Evolutionary conservation across 2,888 invertebrate genomes (phyloP), one percentile per base, ranked within the genome.

Genomic region (Cerastoderma edule): DNA sequence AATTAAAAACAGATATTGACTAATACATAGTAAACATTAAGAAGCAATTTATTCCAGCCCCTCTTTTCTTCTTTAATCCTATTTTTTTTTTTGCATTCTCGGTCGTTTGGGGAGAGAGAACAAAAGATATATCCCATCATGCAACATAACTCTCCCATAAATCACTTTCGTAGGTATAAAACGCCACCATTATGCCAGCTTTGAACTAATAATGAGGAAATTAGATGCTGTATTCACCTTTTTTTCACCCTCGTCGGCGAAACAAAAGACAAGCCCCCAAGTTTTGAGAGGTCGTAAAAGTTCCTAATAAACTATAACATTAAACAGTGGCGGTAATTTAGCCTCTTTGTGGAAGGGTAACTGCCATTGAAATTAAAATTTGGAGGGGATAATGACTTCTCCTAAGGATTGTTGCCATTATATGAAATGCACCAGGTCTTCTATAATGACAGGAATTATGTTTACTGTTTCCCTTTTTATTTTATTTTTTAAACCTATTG

Each of bases 231-330:
- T 35, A 60, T 60, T 60, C 46, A 57, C 48, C 50, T 69, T 60
- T 60, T 69, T 60, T 69, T 60, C 28, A 32, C 60, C 60, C 44
- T 32, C 46, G 46, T 46, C 48, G 1, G 13, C 27, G 57, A 69
- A 69, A 69, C 69, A 46, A 48, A 69, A 57, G 53, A 32, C 54
- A 35, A 67, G 35, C 67, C 35, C n/a, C 24, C 35, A 67, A 39
- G 54, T 54, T 67, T 56, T 54, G 35, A 16, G 33, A 54, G 67
- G 39, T 67, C 71, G 46, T 71, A 67, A 75, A 75, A 71, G 33
- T 46, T 44, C 53, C 50, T 50, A 71, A 75, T 71, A 75, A 75
- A 75, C 46, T 53, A 63, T 67, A 71, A 53, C 46, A 63, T 71
- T 50, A 75, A 67, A 67, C 75, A 71, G 67, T 54, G 46, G 53